phyloP scores from a whole-genome alignment of 2,797 vertebrate genomes.

The Microctenopoma steveboyesi region DNA sequence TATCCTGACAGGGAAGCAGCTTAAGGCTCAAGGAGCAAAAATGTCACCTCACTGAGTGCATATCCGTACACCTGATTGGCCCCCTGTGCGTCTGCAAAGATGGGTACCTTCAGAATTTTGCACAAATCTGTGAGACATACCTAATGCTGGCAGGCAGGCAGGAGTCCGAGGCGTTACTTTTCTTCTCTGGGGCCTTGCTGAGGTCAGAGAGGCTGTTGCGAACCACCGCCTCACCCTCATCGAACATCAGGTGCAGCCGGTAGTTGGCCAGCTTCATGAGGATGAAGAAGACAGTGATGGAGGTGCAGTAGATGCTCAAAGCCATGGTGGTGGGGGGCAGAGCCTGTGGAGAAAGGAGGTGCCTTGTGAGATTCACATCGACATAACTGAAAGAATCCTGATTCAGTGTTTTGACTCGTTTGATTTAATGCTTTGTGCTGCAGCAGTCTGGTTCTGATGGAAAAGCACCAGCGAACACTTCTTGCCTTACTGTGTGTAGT shows the following conservation, averaged over 20 bases:
- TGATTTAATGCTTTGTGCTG: not conserved
- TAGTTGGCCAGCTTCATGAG: constrained; percentile 94
- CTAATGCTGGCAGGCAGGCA: constrained; percentile 80
- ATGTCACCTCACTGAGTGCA: not conserved
- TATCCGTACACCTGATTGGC: not conserved
- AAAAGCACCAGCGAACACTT: not conserved
- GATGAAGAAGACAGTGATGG: constrained; percentile 91
- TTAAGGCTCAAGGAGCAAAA: constrained; percentile 18
- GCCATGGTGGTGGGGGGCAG: constrained; percentile 91
- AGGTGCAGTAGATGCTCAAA: constrained; percentile 92
- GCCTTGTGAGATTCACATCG: constrained; percentile 9
- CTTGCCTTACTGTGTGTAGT: not conserved
- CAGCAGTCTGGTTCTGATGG: not conserved
- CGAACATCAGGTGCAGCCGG: constrained; percentile 95
- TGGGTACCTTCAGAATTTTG: not conserved
- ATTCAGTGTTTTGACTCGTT: not conserved
- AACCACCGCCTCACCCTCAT: constrained; percentile 89
- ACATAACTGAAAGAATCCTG: not conserved
- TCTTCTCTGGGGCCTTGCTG: constrained; percentile 84
- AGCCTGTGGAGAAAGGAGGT: constrained; percentile 79
- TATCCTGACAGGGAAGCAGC: constrained; percentile 13
- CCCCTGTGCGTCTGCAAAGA: not conserved
- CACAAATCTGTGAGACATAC: constrained; percentile 68
- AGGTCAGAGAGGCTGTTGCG: constrained; percentile 84
- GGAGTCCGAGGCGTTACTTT: constrained; percentile 80